Evolutionary conservation across 2,888 invertebrate genomes (phyloP).

Genomic region (Coelopa pilipes): DNA sequence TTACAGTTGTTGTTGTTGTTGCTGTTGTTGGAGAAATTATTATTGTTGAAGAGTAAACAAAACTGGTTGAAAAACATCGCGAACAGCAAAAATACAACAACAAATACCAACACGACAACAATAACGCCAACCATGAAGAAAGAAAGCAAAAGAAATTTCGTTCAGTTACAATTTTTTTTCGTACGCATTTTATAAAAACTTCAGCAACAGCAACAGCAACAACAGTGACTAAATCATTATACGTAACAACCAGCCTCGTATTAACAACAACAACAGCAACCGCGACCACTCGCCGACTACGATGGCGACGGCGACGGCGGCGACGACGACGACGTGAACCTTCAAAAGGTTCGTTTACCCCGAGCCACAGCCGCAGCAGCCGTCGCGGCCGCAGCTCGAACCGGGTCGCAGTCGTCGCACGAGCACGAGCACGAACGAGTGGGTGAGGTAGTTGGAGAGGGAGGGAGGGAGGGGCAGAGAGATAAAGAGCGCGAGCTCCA

Average conservation of each 20-base stretch:
- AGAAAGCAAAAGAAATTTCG: background rate
- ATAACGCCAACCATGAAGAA: background rate
- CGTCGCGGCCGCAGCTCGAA: conserved; percentile 11
- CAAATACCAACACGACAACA: background rate
- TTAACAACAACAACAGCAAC: conserved; percentile 22
- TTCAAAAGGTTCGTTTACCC: conserved; percentile 67
- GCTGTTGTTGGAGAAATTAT: background rate
- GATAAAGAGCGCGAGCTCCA: conserved; percentile 27
- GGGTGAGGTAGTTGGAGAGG: background rate
- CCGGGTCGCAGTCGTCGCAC: conserved; percentile 3
- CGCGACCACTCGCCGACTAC: conserved; percentile 20
- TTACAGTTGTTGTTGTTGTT: background rate
- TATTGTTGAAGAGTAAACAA: background rate
- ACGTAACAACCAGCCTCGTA: too few relatives aligned
- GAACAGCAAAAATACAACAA: conserved; percentile 3
- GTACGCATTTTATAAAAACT: too few relatives aligned
- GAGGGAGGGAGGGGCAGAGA: conserved; percentile 29
- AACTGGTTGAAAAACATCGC: too few relatives aligned
- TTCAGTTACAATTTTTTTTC: background rate
- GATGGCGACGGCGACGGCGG: background rate
- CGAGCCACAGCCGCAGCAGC: too few relatives aligned
- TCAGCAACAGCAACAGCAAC: too few relatives aligned
- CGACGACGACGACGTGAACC: conserved; percentile 53
- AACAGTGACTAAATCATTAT: too few relatives aligned
- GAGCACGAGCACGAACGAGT: conserved; percentile 12